Evolutionary conservation across 2,888 invertebrate species (phyloP).

Genomic region (Empis livida): DNA sequence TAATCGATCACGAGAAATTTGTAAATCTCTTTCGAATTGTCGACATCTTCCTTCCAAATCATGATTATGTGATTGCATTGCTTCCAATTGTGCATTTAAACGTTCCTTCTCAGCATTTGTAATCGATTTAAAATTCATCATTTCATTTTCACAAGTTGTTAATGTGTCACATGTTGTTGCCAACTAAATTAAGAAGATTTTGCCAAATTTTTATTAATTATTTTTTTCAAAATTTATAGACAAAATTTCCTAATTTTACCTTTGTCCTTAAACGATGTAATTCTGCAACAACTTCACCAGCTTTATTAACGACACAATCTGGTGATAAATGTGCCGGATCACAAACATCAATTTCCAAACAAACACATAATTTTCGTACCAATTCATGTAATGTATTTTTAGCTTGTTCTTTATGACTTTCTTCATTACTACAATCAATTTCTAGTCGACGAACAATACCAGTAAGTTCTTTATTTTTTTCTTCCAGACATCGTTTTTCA

Average conservation of each 20-base stretch:
- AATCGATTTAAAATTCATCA: slow-evolving; percentile 29
- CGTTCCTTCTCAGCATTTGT: slow-evolving; percentile 53
- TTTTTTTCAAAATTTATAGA: background rate
- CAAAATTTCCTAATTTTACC: slow-evolving; percentile 13
- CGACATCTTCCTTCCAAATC: slow-evolving; percentile 58
- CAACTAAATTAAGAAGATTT: slow-evolving; percentile 7
- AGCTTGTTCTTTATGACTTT: slow-evolving; percentile 61
- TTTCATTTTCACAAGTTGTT: slow-evolving; percentile 31
- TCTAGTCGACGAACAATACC: slow-evolving; percentile 61
- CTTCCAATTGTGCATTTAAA: slow-evolving; percentile 50
- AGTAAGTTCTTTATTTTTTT: slow-evolving; percentile 62
- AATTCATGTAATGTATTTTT: slow-evolving; percentile 53
- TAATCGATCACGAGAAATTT: slow-evolving; percentile 58
- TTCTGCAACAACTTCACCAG: slow-evolving; percentile 65
- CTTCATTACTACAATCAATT: slow-evolving; percentile 56
- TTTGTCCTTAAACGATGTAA: slow-evolving; percentile 50
- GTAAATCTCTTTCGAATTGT: slow-evolving; percentile 61
- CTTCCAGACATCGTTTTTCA: slow-evolving; percentile 58
- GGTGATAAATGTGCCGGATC: slow-evolving; percentile 51
- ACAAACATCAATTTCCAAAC: slow-evolving; percentile 57
- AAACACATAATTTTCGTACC: slow-evolving; percentile 54
- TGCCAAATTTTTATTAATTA: background rate
- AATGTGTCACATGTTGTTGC: slow-evolving; percentile 36
- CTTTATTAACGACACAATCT: slow-evolving; percentile 62
- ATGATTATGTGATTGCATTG: slow-evolving; percentile 44